These are phyloP conservation scores for Monopterus albus DNA, from an alignment of 2,113 vertebrate genomes.

Conservation along the genomic window DNA sequence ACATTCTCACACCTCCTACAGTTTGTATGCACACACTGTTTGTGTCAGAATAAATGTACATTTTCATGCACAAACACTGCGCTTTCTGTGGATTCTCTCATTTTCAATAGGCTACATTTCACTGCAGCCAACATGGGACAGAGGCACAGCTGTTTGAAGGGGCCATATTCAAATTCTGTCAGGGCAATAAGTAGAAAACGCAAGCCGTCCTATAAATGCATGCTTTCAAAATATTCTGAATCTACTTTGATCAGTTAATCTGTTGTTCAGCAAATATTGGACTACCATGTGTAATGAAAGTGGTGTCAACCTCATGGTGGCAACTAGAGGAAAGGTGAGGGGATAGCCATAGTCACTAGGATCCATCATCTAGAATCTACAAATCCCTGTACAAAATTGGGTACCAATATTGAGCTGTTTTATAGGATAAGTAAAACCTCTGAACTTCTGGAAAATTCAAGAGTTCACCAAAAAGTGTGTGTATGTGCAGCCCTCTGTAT, in stretches of 20 bases:
- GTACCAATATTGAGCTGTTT: too few relatives aligned
- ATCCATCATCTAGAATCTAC: background rate
- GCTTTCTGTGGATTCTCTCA: constrained; percentile 45
- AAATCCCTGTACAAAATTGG: too few relatives aligned
- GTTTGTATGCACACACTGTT: constrained; percentile 33
- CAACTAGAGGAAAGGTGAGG: background rate
- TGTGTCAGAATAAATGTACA: constrained; percentile 17
- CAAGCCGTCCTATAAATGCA: constrained; percentile 23
- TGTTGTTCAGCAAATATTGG: constrained; percentile 3
- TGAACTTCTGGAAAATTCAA: too few relatives aligned
- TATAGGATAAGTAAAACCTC: too few relatives aligned
- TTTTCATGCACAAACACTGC: background rate
- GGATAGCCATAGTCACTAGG: background rate
- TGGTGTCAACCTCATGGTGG: background rate
- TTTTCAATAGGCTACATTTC: constrained; percentile 40
- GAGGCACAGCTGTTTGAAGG: constrained; percentile 31
- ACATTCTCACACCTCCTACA: constrained; percentile 34
- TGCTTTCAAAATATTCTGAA: constrained; percentile 17
- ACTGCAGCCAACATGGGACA: constrained; percentile 25
- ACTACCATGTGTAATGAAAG: constrained; percentile 1
- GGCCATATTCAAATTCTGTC: constrained; percentile 27
- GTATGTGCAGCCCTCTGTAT: too few relatives aligned
- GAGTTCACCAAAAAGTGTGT: too few relatives aligned
- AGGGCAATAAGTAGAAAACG: constrained; percentile 32
- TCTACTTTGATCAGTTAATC: constrained; percentile 17